Evolutionary conservation across 37 sponge, comb jelly and placozoan species (phyloP).

Genomic region (Ephydatia muelleri): DNA sequence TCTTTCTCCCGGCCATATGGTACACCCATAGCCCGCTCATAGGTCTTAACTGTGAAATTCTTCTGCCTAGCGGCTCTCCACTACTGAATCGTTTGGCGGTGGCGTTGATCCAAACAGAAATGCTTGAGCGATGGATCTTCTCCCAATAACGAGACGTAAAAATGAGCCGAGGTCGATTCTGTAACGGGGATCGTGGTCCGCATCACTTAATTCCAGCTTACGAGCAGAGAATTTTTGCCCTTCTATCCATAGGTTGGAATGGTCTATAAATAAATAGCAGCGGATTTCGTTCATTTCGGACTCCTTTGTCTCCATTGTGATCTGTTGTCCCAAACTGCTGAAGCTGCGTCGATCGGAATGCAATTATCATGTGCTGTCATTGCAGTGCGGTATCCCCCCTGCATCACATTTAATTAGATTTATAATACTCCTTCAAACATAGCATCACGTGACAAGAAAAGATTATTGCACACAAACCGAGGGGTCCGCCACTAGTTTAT

Average conservation of each 20-base stretch:
- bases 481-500: no score
- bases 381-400: no score
- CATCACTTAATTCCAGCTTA: neutral
- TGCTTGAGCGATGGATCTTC: slow-evolving; percentile 8
- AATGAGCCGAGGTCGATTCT: slow-evolving; percentile 28
- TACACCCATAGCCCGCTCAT: neutral
- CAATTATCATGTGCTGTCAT: no score
- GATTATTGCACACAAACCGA: no score
- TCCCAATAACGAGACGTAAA: neutral
- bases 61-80: slow-evolving; percentile 22
- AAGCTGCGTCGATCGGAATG: no score
- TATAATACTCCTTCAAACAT: no score
- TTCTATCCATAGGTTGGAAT: slow-evolving; percentile 40
- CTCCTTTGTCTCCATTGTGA: no score
- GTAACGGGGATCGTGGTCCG: slow-evolving; percentile 13
- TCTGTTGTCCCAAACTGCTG: no score
- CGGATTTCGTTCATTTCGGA: neutral
- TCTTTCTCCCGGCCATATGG: slow-evolving; percentile 15
- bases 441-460: no score
- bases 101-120: slow-evolving; percentile 35
- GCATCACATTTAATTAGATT: no score
- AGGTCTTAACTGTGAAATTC: slow-evolving; percentile 12
- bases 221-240: slow-evolving; percentile 10
- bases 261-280: slow-evolving; percentile 33
- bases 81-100: slow-evolving; percentile 38